phyloP scores from a whole-genome alignment of 2,113 vertebrate genomes.

The Zootoca vivipara region DNA sequence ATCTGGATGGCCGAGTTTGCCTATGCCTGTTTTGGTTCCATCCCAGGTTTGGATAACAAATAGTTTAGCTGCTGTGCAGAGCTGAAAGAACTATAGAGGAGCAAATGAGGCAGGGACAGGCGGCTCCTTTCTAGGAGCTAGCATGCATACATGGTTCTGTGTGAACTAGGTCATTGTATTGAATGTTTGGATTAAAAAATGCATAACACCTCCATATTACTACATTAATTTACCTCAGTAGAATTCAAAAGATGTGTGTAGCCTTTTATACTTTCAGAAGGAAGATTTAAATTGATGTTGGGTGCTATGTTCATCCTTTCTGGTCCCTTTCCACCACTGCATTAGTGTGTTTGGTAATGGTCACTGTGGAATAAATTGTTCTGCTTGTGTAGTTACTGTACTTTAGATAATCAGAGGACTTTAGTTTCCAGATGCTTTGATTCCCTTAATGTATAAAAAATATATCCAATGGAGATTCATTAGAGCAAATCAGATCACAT shows the following conservation, averaged over 20 bases:
- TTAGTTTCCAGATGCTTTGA: constrained; percentile 11
- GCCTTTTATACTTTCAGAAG: not conserved
- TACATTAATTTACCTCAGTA: not conserved
- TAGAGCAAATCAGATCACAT: constrained; percentile 29
- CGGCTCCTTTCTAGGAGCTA: no score
- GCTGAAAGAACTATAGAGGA: no score
- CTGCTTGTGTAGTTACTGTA: not conserved
- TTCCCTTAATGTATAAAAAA: not conserved
- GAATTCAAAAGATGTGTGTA: not conserved
- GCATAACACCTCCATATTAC: not conserved
- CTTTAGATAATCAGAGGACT: not conserved
- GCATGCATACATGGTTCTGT: no score
- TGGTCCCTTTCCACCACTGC: not conserved
- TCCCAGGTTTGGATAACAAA: no score
- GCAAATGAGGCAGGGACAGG: no score
- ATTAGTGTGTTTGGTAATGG: not conserved
- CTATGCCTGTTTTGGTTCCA: no score
- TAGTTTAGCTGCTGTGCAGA: no score
- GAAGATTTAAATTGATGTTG: not conserved
- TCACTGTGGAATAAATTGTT: not conserved
- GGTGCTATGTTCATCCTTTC: not conserved
- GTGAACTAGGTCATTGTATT: not conserved
- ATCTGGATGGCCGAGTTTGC: no score
- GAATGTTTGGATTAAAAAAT: not conserved
- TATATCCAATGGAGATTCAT: not conserved